Evolutionary conservation across 2,113 vertebrate genomes (phyloP).

Genomic region (Anoura caudifer): DNA sequence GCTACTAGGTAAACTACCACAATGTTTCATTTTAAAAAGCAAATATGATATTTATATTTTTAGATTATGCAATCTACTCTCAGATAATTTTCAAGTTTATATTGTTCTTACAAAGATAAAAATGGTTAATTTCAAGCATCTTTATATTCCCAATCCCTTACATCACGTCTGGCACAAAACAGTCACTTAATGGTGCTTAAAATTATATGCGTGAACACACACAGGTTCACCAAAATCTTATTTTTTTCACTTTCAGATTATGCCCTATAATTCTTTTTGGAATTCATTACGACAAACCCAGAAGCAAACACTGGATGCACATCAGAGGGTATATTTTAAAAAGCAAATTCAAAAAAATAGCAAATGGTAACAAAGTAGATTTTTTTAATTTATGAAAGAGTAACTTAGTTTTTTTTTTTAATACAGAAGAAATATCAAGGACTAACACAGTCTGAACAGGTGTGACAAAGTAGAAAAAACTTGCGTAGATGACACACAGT

Average conservation of each 20-base stretch:
- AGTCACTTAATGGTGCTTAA: neutral
- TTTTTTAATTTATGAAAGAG: too few relatives aligned
- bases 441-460: neutral
- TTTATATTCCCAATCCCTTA: neutral
- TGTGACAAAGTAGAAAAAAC: neutral
- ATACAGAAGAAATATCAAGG: neutral
- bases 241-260: neutral
- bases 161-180: neutral
- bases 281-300: neutral
- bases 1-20: neutral
- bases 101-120: neutral
- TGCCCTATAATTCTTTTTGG: neutral
- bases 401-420: too few relatives aligned
- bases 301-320: neutral
- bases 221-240: neutral
- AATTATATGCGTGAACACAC: neutral
- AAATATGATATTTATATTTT: neutral
- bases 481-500: neutral
- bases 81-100: conserved; percentile 16
- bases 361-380: neutral
- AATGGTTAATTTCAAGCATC: neutral
- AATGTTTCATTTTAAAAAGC: neutral
- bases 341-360: conserved; percentile 12
- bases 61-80: neutral
- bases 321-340: neutral